Percentiles rank a stretch among this genome's conserved stretches.
phyloP scores from a whole-genome alignment of 2,797 vertebrate species.

The Peromyscus melanophrys region DNA sequence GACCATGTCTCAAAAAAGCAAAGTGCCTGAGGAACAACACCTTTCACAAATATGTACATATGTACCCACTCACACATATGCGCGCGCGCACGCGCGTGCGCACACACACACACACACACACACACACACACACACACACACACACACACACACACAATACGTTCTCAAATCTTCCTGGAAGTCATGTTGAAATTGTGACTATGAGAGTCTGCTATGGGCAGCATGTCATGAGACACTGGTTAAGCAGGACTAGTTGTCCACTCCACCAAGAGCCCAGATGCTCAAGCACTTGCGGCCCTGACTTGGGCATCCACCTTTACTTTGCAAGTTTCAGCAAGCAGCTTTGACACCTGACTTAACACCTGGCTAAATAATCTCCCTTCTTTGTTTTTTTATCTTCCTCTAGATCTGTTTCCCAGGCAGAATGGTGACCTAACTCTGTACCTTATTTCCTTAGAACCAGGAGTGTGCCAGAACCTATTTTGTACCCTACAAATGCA shows the following conservation, averaged over 20 bases:
- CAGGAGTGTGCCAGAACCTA: neutral
- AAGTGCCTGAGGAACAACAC: neutral
- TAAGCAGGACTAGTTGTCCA: neutral
- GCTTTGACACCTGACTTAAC: no score
- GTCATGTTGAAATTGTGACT: neutral
- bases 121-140: neutral
- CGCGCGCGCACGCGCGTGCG: no score
- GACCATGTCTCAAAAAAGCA: neutral
- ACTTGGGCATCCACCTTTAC: rapidly evolving
- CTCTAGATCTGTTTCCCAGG: neutral
- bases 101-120: neutral
- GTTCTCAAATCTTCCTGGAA: neutral
- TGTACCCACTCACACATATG: neutral
- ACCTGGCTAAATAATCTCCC: neutral
- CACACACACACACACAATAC: neutral
- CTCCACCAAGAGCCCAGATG: neutral
- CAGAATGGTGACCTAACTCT: neutral
- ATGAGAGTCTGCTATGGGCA: neutral
- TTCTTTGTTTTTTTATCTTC: neutral
- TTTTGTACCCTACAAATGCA: neutral
- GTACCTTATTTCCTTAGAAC: neutral
- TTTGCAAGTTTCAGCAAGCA: neutral
- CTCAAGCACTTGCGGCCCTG: neutral
- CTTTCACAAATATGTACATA: neutral
- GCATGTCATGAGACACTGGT: neutral